Percentiles rank a stretch among this genome's conserved stretches.
Conservation (phyloP, 2,113 vertebrate genomes). For the Falcunculus frontatus region DNA sequence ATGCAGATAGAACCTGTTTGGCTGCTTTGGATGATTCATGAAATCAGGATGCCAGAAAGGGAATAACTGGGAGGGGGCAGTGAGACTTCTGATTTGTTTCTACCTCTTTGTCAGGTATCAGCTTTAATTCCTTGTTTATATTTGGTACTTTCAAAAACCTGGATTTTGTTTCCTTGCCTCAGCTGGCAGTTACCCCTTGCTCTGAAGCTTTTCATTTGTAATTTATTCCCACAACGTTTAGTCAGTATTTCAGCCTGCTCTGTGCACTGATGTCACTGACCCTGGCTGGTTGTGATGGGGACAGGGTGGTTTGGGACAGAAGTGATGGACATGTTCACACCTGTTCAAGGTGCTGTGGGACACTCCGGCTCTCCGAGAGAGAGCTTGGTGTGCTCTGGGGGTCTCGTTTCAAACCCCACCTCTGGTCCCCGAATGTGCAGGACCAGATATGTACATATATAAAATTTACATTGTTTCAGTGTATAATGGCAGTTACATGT, state of each 20-base stretch:
- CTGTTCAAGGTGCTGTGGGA: neutral
- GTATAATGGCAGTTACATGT: neutral
- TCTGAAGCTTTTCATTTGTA: neutral
- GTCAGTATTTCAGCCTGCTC: neutral
- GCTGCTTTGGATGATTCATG: neutral
- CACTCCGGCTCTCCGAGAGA: rapidly evolving
- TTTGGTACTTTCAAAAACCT: neutral
- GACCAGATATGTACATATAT: rapidly evolving
- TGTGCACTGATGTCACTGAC: neutral
- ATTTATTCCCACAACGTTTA: neutral
- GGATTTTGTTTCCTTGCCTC: neutral
- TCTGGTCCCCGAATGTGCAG: neutral
- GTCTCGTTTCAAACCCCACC: neutral
- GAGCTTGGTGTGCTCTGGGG: neutral
- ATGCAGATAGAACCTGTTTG: neutral
- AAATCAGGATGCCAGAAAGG: neutral
- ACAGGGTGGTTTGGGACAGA: neutral
- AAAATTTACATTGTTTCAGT: neutral
- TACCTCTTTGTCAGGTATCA: neutral
- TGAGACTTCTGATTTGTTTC: neutral
- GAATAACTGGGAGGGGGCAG: neutral
- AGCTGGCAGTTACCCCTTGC: neutral
- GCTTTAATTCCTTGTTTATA: neutral
- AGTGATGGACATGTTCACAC: rapidly evolving
- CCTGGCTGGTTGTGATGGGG: neutral